These are phyloP conservation scores for Hyles euphorbiae DNA, from an alignment of 1,140 invertebrate species.

Conservation along the genomic window DNA sequence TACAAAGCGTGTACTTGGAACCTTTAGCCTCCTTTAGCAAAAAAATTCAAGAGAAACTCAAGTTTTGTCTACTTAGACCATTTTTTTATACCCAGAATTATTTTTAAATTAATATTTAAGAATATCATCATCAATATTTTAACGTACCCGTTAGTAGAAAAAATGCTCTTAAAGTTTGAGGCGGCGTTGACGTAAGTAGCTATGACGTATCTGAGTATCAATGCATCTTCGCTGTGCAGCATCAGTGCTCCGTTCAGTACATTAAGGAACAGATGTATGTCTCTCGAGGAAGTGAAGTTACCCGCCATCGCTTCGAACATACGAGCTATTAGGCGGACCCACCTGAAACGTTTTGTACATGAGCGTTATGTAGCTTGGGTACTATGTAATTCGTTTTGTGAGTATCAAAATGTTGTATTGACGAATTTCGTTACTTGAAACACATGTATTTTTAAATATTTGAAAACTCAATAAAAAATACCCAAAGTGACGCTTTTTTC, in stretches of 20 bases:
- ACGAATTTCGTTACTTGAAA: no score
- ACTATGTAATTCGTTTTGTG: no score
- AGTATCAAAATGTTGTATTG: no score
- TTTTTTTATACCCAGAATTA: no score
- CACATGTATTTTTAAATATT: no score
- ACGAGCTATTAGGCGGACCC: conserved; percentile 95
- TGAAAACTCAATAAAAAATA: no score
- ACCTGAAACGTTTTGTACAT: conserved; percentile 66
- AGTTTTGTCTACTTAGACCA: no score
- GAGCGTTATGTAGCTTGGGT: no score
- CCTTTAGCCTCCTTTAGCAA: no score
- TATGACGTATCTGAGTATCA: conserved; percentile 96
- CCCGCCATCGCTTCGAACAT: conserved; percentile 99
- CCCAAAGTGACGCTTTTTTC: no score
- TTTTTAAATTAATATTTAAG: background rate
- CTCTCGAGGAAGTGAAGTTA: conserved; percentile 97
- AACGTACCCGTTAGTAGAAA: conserved; percentile 94
- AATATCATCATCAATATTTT: background rate
- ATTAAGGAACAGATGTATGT: conserved; percentile 98
- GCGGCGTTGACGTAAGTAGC: conserved; percentile 98
- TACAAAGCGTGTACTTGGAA: no score
- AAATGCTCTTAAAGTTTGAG: conserved; percentile 99
- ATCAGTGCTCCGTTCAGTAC: conserved; percentile 98
- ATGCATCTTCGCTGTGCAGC: conserved; percentile 96
- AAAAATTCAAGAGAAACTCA: no score